phyloP scores from a whole-genome alignment of 2,888 invertebrate species.

The Alviniconcha strummeri region DNA sequence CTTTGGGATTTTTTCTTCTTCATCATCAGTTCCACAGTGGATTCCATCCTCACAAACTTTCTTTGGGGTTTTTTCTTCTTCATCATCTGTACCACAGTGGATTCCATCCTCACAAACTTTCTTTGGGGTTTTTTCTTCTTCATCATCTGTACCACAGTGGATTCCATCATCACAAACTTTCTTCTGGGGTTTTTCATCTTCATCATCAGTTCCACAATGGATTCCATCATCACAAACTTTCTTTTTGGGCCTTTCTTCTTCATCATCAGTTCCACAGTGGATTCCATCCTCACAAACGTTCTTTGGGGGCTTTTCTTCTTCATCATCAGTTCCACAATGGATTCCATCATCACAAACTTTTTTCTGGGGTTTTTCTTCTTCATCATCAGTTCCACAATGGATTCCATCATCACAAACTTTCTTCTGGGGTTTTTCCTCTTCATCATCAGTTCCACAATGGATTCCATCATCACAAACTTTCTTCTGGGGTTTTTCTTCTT shows the following conservation, averaged over 20 bases:
- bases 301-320: constrained; percentile 27
- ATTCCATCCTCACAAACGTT: constrained; percentile 49
- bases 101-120: constrained; percentile 50
- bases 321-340: constrained; percentile 44
- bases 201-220: constrained; percentile 42
- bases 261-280: constrained; percentile 52
- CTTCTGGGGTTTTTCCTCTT: too few species aligned
- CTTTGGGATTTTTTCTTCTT: constrained; percentile 30
- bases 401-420: constrained; percentile 21
- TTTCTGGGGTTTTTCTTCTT: constrained; percentile 11
- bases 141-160: constrained; percentile 49
- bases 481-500: constrained; percentile 26
- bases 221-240: constrained; percentile 41
- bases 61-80: constrained; percentile 35
- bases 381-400: background rate
- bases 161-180: constrained; percentile 46
- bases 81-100: constrained; percentile 52
- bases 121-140: constrained; percentile 33
- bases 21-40: constrained; percentile 50
- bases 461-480: constrained; percentile 50
- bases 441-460: constrained; percentile 51
- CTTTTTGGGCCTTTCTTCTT: constrained; percentile 30
- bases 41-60: constrained; percentile 47
- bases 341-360: constrained; percentile 46
- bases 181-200: constrained; percentile 33